Evolutionary conservation across 2,113 vertebrate genomes (phyloP).

Genomic region (Alexandromys fortis): DNA sequence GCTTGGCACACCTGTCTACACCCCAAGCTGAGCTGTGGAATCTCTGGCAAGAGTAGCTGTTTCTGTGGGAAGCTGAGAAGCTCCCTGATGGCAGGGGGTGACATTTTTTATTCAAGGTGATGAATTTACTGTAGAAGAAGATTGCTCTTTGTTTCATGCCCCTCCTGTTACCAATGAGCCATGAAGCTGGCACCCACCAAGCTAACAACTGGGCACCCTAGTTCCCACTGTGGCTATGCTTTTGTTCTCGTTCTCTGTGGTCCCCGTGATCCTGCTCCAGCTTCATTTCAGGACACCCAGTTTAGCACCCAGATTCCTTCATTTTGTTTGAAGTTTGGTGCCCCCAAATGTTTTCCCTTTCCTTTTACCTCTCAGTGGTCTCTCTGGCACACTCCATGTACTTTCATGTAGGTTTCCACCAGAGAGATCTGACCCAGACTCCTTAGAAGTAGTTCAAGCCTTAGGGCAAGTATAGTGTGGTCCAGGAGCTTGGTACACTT

Average conservation of each 20-base stretch:
- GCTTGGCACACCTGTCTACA: not conserved
- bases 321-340: not conserved
- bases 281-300: not conserved
- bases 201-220: not conserved
- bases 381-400: not conserved
- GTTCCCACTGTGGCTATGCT: not conserved
- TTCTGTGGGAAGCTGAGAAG: not conserved
- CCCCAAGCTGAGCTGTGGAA: not conserved
- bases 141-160: not conserved
- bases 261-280: not conserved
- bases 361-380: not conserved
- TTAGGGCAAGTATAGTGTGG: not conserved
- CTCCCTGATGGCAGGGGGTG: not conserved
- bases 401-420: not conserved
- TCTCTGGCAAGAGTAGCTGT: not conserved
- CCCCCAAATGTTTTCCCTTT: not conserved
- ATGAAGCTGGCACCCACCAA: not conserved
- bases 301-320: not conserved
- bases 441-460: not conserved
- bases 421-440: not conserved
- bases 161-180: not conserved
- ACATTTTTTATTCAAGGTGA: not conserved
- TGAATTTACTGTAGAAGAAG: not conserved
- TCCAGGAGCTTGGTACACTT: not conserved
- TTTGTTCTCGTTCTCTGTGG: not conserved